A percentile compares a stretch with the other conserved stretches of the same genome.
These are phyloP conservation scores for Helicoverpa zea DNA, from an alignment of 1,140 invertebrate species.

Conservation along the genomic window DNA sequence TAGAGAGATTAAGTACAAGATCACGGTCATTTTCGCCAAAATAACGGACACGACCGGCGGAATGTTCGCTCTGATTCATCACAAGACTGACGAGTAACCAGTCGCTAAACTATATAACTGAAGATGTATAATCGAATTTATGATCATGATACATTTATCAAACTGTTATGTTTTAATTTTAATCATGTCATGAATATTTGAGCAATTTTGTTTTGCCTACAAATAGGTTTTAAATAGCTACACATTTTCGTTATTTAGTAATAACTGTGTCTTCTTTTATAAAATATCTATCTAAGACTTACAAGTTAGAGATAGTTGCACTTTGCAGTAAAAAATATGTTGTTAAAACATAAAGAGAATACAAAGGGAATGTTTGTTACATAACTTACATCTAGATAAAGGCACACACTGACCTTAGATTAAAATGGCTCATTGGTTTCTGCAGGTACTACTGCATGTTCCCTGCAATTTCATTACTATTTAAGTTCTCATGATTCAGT, in stretches of 20 bases:
- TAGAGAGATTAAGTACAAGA: conserved; percentile 46
- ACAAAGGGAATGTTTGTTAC: conserved; percentile 68
- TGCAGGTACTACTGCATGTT: conserved; percentile 71
- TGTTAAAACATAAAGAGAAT: conserved; percentile 20
- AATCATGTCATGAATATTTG: too few species aligned
- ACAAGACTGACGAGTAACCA: too few species aligned
- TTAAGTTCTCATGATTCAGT: conserved; percentile 13
- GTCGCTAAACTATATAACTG: too few species aligned
- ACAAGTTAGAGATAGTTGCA: conserved; percentile 12
- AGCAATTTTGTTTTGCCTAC: too few species aligned
- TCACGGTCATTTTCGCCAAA: background rate
- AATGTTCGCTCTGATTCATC: background rate
- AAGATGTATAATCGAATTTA: too few species aligned
- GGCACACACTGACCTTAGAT: conserved; percentile 58
- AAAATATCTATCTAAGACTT: too few species aligned
- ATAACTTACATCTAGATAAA: conserved; percentile 61
- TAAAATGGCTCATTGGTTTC: conserved; percentile 79
- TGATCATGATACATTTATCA: too few species aligned
- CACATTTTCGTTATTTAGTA: too few species aligned
- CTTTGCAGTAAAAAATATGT: background rate
- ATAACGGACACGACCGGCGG: background rate
- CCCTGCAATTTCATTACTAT: conserved; percentile 29
- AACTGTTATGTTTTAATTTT: too few species aligned
- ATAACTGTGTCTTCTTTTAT: too few species aligned
- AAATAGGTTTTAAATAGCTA: too few species aligned